phyloP scores from a whole-genome alignment of 2,888 invertebrate genomes.

The Tetropium fuscum region DNA sequence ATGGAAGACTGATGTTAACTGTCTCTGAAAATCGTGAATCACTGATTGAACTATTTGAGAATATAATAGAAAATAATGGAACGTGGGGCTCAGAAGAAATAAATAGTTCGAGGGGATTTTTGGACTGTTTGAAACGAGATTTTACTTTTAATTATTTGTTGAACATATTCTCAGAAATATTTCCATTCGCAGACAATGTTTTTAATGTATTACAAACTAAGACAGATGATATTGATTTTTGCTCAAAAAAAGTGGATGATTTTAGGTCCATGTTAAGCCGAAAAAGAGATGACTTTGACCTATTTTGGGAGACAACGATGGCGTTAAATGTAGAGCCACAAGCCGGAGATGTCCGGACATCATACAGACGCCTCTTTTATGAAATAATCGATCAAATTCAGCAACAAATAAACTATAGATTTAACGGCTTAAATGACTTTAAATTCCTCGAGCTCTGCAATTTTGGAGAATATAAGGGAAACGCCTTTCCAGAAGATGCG shows the following conservation, averaged over 20 bases:
- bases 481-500: not conserved
- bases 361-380: not conserved
- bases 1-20: slow-evolving; percentile 28
- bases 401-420: not conserved
- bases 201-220: no score
- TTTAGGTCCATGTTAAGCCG: not conserved
- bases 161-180: not conserved
- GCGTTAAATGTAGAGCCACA: not conserved
- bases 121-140: not conserved
- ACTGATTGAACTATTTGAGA: not conserved
- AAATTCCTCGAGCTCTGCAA: not conserved
- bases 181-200: not conserved
- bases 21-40: not conserved
- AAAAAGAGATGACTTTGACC: not conserved
- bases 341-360: not conserved
- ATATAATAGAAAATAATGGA: not conserved
- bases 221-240: not conserved
- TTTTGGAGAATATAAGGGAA: not conserved
- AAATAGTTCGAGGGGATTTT: not conserved
- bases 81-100: not conserved
- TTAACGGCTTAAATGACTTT: not conserved
- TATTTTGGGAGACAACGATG: not conserved
- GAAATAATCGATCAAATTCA: not conserved
- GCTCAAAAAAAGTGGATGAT: not conserved
- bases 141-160: not conserved